Evolutionary conservation across 2,797 vertebrate species (phyloP).

Genomic region (Pangasius krempfi): DNA sequence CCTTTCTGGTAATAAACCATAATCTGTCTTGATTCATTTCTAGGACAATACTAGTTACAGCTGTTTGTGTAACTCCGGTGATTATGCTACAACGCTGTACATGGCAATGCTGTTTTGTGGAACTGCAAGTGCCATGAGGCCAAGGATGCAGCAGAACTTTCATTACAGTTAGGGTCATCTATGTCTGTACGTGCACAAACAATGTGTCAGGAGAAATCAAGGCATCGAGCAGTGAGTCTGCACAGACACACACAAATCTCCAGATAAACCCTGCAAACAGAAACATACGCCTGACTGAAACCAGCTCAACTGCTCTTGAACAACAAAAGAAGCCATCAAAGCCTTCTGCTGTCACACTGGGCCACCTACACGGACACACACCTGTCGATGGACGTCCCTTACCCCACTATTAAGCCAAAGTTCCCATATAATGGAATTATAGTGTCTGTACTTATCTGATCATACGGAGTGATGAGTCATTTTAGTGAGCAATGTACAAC

Average conservation of each 20-base stretch:
- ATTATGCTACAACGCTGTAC: neutral
- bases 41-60: neutral
- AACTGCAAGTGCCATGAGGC: neutral
- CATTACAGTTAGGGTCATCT: neutral
- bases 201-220: conserved; percentile 41
- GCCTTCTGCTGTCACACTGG: conserved; percentile 57
- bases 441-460: neutral
- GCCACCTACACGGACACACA: conserved; percentile 69
- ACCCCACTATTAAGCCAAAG: conserved; percentile 26
- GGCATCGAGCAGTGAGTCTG: conserved; percentile 29
- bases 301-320: conserved; percentile 35
- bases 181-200: conserved; percentile 23
- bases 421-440: neutral
- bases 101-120: neutral
- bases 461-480: neutral
- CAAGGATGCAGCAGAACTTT: conserved; percentile 15
- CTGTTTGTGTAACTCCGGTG: neutral
- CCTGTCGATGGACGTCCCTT: conserved; percentile 64
- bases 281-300: conserved; percentile 44
- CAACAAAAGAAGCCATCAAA: conserved; percentile 51
- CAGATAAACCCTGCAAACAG: conserved; percentile 1
- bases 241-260: conserved; percentile 34
- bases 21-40: neutral
- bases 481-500: neutral
- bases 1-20: neutral